Evolutionary conservation across 2,113 vertebrate genomes (phyloP).

Genomic region (Australoheros scitulus): DNA sequence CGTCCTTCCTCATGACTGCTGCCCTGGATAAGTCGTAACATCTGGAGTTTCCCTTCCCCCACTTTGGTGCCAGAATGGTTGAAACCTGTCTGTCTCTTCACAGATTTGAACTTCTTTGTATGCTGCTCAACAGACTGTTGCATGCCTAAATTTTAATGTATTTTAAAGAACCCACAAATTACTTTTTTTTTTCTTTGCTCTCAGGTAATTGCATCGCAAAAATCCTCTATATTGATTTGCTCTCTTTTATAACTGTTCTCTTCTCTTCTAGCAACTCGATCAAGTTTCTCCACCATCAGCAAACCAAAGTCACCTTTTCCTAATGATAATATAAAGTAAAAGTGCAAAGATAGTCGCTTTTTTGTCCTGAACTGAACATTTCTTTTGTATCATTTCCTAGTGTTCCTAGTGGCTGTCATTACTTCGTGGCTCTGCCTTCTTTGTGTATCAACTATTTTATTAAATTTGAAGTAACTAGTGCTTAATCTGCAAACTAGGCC

Average conservation of each 20-base stretch:
- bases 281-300: not conserved
- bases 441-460: not conserved
- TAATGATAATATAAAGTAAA: not conserved
- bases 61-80: conserved; percentile 25
- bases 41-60: conserved; percentile 50
- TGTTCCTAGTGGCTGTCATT: not conserved
- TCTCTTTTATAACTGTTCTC: not conserved
- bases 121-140: not conserved
- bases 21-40: conserved; percentile 46
- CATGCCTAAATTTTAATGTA: not conserved
- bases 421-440: not conserved
- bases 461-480: not conserved
- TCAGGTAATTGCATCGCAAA: not conserved
- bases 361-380: not conserved
- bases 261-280: not conserved
- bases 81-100: conserved; percentile 5
- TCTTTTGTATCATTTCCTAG: not conserved
- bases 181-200: not conserved
- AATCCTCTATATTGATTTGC: not conserved
- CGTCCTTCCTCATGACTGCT: not conserved
- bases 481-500: not conserved
- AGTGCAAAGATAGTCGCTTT: not conserved
- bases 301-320: not conserved
- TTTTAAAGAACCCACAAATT: not conserved
- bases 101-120: conserved; percentile 1